Evolutionary conservation across 2,888 invertebrate species (phyloP).

Genomic region (Cactoblastis cactorum): DNA sequence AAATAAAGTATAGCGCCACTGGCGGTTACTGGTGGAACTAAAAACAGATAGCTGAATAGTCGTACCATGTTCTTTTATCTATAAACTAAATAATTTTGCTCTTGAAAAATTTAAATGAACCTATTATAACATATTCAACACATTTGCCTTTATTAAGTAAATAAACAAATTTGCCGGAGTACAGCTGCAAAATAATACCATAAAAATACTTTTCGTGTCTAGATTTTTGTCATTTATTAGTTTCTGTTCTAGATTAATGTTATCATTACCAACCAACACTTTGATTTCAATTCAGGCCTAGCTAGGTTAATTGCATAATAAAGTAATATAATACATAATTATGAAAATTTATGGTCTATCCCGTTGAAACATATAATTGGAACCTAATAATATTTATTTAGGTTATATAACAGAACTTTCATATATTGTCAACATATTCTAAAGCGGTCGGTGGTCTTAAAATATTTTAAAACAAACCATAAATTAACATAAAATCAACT

Average conservation of each 20-base stretch:
- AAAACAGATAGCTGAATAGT: too few relatives aligned
- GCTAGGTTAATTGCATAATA: not conserved
- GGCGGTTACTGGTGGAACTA: too few relatives aligned
- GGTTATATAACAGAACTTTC: slow-evolving; percentile 2
- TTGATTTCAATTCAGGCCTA: slow-evolving; percentile 17
- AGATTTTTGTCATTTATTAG: not conserved
- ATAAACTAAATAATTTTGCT: too few relatives aligned
- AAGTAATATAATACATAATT: not conserved
- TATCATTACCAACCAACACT: slow-evolving; percentile 39
- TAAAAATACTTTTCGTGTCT: too few relatives aligned
- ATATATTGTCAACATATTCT: not conserved
- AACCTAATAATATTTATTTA: slow-evolving; percentile 1
- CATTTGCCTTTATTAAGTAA: too few relatives aligned
- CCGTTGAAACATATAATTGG: slow-evolving; percentile 1
- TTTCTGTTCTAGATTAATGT: not conserved
- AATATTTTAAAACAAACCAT: not conserved
- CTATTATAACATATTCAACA: too few relatives aligned
- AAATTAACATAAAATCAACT: slow-evolving; percentile 4
- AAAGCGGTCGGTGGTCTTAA: not conserved
- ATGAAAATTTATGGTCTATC: not conserved
- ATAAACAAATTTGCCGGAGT: too few relatives aligned
- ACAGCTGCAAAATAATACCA: too few relatives aligned
- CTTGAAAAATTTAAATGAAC: too few relatives aligned
- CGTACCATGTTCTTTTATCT: too few relatives aligned
- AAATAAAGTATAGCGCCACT: too few relatives aligned